phyloP scores from a whole-genome alignment of 2,888 invertebrate genomes.

The Tetropium fuscum region DNA sequence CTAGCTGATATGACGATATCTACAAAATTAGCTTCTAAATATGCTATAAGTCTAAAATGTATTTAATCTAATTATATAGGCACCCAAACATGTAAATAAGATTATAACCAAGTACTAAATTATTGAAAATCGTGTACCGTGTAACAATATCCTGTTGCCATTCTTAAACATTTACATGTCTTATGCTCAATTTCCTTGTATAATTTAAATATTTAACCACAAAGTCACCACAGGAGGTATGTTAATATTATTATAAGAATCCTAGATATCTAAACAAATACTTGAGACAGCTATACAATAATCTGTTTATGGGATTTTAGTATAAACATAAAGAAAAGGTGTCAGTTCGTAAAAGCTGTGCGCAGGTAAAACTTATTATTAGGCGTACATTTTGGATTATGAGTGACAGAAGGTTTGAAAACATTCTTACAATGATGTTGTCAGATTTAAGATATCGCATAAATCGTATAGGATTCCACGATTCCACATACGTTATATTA shows the following conservation, averaged over 20 bases:
- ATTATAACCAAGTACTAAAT: no score
- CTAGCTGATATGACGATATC: no score
- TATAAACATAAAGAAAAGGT: constrained; percentile 47
- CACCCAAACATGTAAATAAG: no score
- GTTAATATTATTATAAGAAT: constrained; percentile 19
- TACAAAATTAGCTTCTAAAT: no score
- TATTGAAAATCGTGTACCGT: no score
- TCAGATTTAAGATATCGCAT: no score
- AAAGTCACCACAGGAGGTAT: constrained; percentile 20
- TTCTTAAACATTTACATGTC: constrained; percentile 18
- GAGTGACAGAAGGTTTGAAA: constrained; percentile 47
- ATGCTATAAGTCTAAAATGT: no score
- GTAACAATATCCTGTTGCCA: constrained; percentile 7
- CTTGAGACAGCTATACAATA: constrained; percentile 31
- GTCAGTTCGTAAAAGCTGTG: constrained; percentile 46
- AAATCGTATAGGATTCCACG: no score
- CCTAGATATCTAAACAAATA: constrained; percentile 38
- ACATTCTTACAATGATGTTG: constrained; percentile 30
- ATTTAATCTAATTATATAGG: no score
- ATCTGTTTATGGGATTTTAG: constrained; percentile 41
- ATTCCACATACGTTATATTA: no score
- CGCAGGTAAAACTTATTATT: constrained; percentile 42
- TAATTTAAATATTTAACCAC: constrained; percentile 5
- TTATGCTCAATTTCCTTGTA: constrained; percentile 1
- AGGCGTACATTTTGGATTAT: constrained; percentile 33